A percentile compares a stretch with the other conserved stretches of the same genome.
Evolutionary conservation across 2,888 invertebrate species (phyloP).

Genomic region (Himalopsyche tibetana): DNA sequence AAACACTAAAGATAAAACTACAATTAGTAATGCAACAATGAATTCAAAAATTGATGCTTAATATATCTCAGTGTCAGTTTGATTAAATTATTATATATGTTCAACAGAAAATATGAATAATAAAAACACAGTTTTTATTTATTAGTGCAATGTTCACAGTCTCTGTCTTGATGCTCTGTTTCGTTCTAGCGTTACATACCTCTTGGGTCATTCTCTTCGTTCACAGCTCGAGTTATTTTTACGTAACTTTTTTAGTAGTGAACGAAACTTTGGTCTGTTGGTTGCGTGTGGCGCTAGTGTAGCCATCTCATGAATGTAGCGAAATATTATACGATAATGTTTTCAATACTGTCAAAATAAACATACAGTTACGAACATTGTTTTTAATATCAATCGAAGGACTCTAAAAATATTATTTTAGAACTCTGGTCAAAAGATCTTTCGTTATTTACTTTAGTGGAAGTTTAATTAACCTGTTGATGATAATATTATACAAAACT

Average conservation of each 20-base stretch:
- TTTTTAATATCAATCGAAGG: neutral
- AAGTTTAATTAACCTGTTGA: neutral
- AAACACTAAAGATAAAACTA: too few species aligned
- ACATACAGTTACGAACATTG: neutral
- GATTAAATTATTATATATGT: too few species aligned
- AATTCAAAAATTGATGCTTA: too few species aligned
- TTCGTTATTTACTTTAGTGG: neutral
- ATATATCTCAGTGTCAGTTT: too few species aligned
- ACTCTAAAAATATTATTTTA: neutral
- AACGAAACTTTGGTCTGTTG: slow-evolving; percentile 3
- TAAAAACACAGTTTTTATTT: too few species aligned
- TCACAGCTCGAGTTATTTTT: slow-evolving; percentile 25
- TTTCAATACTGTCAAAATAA: neutral
- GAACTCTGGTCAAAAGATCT: neutral
- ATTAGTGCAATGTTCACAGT: neutral
- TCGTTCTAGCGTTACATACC: neutral
- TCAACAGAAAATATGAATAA: too few species aligned
- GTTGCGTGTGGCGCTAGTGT: neutral
- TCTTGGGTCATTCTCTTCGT: neutral
- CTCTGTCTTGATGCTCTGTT: neutral
- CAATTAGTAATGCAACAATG: too few species aligned
- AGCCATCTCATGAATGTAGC: neutral
- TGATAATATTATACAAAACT: neutral
- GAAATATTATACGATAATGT: slow-evolving; percentile 7
- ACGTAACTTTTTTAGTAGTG: slow-evolving; percentile 26